Base-by-base conservation (phyloP, 64 coral and sea anemone genomes). In the Dendronephthya gigantea region DNA sequence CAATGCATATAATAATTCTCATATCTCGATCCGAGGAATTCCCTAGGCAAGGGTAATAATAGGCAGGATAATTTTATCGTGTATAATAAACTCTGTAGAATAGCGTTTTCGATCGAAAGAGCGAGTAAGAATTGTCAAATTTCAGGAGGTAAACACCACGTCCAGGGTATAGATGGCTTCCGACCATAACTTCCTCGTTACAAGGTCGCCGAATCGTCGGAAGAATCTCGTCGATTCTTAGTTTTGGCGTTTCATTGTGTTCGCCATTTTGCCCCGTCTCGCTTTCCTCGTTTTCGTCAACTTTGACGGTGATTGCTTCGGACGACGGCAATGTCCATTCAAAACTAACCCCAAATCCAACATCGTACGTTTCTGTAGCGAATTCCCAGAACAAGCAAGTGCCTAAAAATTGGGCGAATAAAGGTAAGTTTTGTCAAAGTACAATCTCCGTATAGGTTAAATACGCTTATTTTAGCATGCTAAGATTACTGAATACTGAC, bases 331-430 rank as follows among this genome's bases (percentile, higher is more conserved):
- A 90, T 38, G 95, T 93, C 95, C 95, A 98, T 86, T 98, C 95
- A 86, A 98, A 98, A 83, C 82, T 90, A 40, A 98, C 92, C 7
- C 95, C 95, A 76, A 98, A 98, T 1, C 95, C 95, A 49, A 98
- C 86, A 59, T 98, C 95, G 36, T 93, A 98, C 35, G 89, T 59
- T 81, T 98, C 95, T 37, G 95, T 98, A 1, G 95, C 95, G 83
- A 98, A 98, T 35, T 98, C 95, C 95, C 95, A 98, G 38, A 98
- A 98, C 16, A 98, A 45, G 70, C 95, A 98, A 7, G 92, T 98
- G 28, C 95, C 95, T 98, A 81, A 2, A 7, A 39, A 36, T n/a
- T 17, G 17, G 32, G 90, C 84, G 40, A 38, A 14, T 22, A 86
- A 49, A 17, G 6, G 19, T 45, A 11, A 45, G 41, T 45, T 6